Base-by-base conservation (phyloP, 2,113 vertebrate species). In the Pseudonaja textilis region DNA sequence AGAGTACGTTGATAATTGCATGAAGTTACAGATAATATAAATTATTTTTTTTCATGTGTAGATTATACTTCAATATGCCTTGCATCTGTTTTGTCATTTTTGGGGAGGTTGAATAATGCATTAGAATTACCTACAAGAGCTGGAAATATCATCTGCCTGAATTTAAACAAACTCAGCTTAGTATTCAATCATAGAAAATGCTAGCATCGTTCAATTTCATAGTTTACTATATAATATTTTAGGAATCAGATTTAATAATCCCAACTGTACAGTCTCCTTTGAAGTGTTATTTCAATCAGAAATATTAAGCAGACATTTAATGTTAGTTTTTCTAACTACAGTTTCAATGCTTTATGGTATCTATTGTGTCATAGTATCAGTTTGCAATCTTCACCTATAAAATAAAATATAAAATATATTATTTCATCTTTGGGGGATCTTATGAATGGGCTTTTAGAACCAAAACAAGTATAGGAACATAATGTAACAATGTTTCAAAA, bases 91-190 rank as follows among this genome's bases (percentile, higher is more conserved):
- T 89, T 94, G 91, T 64, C 91, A 90, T 88, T 55, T 89, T 16
- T 57, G 39, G 47, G 18, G 39, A 23, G 50, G 29, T 91, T 91
- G 52, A 64, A 12, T 87, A 93, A 69, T 94, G 95, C 89, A 20
- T 94, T 91, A 93, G 57, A 91, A 56, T 39, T 7, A 91, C 14
- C 47, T 81, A 81, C n/a, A 89, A 86, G 86, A 93, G 81, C 42
- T 29, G 74, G 93, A 93, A 61, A 91, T 93, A 93, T 90, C 45
- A 25, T 93, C 91, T 86, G 95, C 91, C 92, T 91, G 92, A 90
- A 94, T 91, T 89, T 94, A 45, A 56, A 89, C 64, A 59, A 57
- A 29, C 23, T 92, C 81, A 42, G 8, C 22, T 47, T 89, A 85
- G 64, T 59, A 45, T 22, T 0, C 69, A 45, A 45, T 45, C 50